Evolutionary conservation across 2,888 invertebrate species (phyloP), one percentile per base, ranked within the genome.

Genomic region (Drosophila anomalipes): DNA sequence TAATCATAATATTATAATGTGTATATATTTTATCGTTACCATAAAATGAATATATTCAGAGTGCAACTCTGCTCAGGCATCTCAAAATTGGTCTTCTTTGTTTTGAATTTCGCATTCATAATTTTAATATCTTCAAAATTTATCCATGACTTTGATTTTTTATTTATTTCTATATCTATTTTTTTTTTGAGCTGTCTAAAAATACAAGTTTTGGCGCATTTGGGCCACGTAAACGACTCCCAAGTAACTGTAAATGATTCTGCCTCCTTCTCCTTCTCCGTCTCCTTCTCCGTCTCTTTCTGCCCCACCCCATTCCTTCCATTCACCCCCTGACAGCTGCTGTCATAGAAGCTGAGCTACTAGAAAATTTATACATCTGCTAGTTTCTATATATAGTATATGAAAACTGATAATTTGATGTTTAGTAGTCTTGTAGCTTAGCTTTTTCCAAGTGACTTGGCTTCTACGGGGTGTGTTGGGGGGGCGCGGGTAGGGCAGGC

Each of bases 111-210:
- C 53, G 62, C 65, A 79, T 77, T 74, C 69, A 77, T 69, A 69
- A 58, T 74, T 74, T 79, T 56, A 78, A 79, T 79, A 63, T 54
- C 52, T 73, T 77, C 73, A 64, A 77, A 73, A 68, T 68, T 2
- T 68, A 68, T 54, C 57, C 57, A 74, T 79, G 74, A 79, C 60
- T 79, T 69, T 77, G 35, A 35, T 16, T 35, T 35, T 35, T 35
- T 35, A 35, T 63, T 64, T 44, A 60, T 41, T n/a, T 5, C 3
- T 14, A 35, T 60, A 64, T 6, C 14, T 22, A 1, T 14, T 22
- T 44, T 12, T 22, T 67, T 6, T 22, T 22, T n/a, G 22, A 28
- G 41, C 64, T 28, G n/a, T 44, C 57, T 61, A 57, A 72, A 68
- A 67, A 70, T 49, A 68, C n/a, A 73, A 58, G 14, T 52, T 72